A percentile compares a stretch with the other conserved stretches of the same genome.
phyloP scores from a whole-genome alignment of 2,888 invertebrate genomes.

The Tenthredo amoena region DNA sequence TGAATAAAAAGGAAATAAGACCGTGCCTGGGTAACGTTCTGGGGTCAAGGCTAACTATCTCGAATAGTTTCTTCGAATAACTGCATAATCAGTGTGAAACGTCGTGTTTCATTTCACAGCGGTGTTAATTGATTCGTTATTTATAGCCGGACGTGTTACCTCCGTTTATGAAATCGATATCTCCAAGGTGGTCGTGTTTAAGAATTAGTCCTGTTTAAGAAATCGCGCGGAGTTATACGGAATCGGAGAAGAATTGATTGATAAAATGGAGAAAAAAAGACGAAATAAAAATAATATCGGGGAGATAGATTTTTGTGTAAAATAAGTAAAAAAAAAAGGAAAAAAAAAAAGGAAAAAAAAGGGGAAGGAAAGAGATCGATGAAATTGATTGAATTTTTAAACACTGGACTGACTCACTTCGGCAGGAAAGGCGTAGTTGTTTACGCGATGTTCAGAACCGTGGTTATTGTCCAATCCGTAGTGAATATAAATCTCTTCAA shows the following conservation, averaged over 20 bases:
- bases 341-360: too few species aligned
- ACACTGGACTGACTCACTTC: constrained; percentile 86
- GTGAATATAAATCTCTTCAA: constrained; percentile 97
- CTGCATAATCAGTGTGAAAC: background rate
- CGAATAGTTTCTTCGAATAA: background rate
- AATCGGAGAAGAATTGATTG: too few species aligned
- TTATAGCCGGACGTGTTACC: background rate
- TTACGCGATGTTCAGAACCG: constrained; percentile 98
- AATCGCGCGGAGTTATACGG: too few species aligned
- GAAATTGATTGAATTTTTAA: too few species aligned
- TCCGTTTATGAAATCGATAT: background rate
- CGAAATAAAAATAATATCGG: too few species aligned
- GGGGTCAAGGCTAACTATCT: background rate
- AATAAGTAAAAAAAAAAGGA: too few species aligned
- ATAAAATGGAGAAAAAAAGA: too few species aligned
- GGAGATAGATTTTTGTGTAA: too few species aligned
- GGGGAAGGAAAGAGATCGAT: too few species aligned
- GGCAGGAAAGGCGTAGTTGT: constrained; percentile 97
- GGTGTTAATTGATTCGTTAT: background rate
- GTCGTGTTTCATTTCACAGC: background rate
- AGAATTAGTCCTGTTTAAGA: too few species aligned
- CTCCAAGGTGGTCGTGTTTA: background rate
- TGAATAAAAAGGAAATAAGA: background rate
- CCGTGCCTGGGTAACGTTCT: background rate
- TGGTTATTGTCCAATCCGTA: constrained; percentile 93